A percentile compares a stretch with the other conserved stretches of the same genome.
These are phyloP conservation scores for Plestiodon gilberti DNA, from an alignment of 2,113 vertebrate species.

Conservation along the genomic window DNA sequence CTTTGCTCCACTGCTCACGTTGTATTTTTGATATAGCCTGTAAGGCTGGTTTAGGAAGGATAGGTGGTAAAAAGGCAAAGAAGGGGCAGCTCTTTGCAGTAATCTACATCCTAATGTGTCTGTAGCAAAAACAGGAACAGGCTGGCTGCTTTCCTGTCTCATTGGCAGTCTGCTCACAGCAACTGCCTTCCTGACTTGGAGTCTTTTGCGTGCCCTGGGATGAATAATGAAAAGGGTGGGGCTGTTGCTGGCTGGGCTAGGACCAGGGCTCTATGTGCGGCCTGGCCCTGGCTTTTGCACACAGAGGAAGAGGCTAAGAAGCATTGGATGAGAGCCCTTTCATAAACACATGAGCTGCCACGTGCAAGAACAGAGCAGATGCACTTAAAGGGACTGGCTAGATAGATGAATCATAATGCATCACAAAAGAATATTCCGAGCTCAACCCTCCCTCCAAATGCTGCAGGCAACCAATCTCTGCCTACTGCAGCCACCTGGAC, in stretches of 20 bases:
- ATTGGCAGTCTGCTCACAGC: not conserved
- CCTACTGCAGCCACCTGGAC: not conserved
- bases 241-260: not conserved
- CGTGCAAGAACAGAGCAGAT: not conserved
- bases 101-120: not conserved
- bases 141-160: not conserved
- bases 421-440: not conserved
- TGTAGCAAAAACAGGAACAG: not conserved
- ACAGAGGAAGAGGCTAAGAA: not conserved
- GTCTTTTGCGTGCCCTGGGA: not conserved
- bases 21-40: not conserved
- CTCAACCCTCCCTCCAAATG: not conserved
- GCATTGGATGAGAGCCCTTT: not conserved
- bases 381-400: not conserved
- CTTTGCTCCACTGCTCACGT: not conserved
- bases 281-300: conserved; percentile 2
- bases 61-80: not conserved
- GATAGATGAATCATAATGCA: not conserved
- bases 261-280: not conserved
- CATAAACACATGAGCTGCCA: not conserved
- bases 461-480: not conserved
- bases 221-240: conserved; percentile 21
- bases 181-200: not conserved
- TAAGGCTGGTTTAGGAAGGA: not conserved
- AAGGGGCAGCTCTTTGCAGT: not conserved